A percentile compares a stretch with the other conserved stretches of the same genome.
Evolutionary conservation across 2,797 vertebrate species (phyloP).

Genomic region (Paramormyrops hopkinsi): DNA sequence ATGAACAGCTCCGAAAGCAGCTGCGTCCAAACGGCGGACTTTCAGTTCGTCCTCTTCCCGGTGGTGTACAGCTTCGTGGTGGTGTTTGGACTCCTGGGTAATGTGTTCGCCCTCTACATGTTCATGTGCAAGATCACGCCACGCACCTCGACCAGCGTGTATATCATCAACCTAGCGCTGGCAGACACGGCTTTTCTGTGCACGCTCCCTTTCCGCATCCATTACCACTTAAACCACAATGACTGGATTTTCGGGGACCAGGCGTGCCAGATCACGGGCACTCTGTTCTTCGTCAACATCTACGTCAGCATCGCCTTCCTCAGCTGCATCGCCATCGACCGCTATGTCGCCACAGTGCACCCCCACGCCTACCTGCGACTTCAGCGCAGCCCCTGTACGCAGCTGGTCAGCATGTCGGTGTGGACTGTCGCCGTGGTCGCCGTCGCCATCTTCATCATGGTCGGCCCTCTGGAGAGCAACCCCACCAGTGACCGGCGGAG

Average conservation of each 20-base stretch:
- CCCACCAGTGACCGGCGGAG: not conserved
- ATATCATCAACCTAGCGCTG: conserved; percentile 67
- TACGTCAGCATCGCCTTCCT: conserved; percentile 73
- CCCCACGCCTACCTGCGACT: conserved; percentile 62
- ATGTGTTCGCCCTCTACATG: conserved; percentile 53
- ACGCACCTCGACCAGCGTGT: conserved; percentile 55
- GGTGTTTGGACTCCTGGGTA: conserved; percentile 63
- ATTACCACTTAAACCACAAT: conserved; percentile 66
- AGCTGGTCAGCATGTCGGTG: conserved; percentile 36
- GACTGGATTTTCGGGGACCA: conserved; percentile 64
- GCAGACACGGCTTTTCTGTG: conserved; percentile 62
- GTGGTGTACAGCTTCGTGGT: conserved; percentile 59
- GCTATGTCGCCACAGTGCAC: conserved; percentile 67
- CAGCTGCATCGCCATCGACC: conserved; percentile 69
- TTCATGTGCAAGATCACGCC: conserved; percentile 48
- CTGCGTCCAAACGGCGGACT: conserved; percentile 35
- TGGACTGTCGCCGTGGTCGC: conserved; percentile 43
- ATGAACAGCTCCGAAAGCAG: conserved; percentile 37
- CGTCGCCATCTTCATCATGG: conserved; percentile 48
- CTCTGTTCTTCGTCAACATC: conserved; percentile 61
- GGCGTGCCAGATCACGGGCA: conserved; percentile 57
- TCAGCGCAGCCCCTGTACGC: conserved; percentile 17
- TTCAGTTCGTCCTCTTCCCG: conserved; percentile 65
- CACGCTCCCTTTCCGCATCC: conserved; percentile 68
- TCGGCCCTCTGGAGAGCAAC: conserved; percentile 48